Evolutionary conservation across 2,888 invertebrate species (phyloP).

Genomic region (Venusia cambrica): DNA sequence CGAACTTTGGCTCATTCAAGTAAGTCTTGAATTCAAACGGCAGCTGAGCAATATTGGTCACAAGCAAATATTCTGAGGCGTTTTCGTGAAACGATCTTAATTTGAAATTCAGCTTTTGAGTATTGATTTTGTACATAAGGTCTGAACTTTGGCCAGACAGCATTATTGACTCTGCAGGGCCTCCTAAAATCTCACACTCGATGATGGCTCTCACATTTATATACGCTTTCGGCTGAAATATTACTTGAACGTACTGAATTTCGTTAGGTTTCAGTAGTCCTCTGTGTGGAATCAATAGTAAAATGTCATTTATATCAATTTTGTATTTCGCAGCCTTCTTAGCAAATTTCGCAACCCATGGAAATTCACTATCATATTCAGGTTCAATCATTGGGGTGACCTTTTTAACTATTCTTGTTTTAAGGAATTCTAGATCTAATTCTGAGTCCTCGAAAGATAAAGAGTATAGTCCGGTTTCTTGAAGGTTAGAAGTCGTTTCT

Average conservation of each 20-base stretch:
- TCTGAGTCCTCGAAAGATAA: constrained; percentile 26
- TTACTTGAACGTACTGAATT: constrained; percentile 67
- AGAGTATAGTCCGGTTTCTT: constrained; percentile 24
- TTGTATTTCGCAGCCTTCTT: constrained; percentile 37
- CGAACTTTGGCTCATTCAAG: constrained; percentile 48
- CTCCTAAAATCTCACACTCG: constrained; percentile 79
- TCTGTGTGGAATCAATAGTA: constrained; percentile 69
- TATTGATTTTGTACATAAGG: constrained; percentile 72
- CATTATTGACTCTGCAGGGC: constrained; percentile 73
- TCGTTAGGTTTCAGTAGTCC: constrained; percentile 77
- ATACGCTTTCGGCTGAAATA: constrained; percentile 67
- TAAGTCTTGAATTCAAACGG: constrained; percentile 68
- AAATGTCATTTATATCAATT: constrained; percentile 53
- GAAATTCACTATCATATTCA: constrained; percentile 46
- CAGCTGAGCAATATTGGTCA: constrained; percentile 75
- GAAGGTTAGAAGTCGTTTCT: constrained; percentile 16
- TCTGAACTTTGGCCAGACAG: constrained; percentile 76
- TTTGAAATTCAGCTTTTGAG: constrained; percentile 62
- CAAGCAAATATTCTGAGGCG: constrained; percentile 51
- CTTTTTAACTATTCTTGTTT: constrained; percentile 45
- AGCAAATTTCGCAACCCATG: constrained; percentile 58
- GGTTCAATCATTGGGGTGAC: constrained; percentile 54
- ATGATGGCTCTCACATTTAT: constrained; percentile 65
- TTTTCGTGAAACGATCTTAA: constrained; percentile 66
- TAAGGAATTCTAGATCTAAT: constrained; percentile 33